A percentile compares a stretch with the other conserved stretches of the same genome.
Evolutionary conservation across 2,797 vertebrate genomes (phyloP).

Genomic region (Hyperoplus immaculatus): DNA sequence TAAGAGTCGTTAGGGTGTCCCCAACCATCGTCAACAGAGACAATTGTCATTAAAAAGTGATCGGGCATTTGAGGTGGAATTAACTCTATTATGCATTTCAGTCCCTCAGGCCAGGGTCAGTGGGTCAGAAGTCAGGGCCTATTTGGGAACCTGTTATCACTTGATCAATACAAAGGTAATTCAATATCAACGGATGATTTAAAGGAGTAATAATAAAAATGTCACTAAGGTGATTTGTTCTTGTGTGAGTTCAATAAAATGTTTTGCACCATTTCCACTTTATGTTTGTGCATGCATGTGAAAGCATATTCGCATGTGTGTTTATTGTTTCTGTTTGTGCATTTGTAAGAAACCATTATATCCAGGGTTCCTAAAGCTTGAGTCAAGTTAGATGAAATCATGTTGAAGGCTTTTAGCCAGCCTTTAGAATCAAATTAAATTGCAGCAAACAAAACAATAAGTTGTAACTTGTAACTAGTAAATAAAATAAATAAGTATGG

Average conservation of each 20-base stretch:
- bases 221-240: not conserved
- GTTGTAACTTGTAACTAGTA: too few species aligned
- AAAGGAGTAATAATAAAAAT: not conserved
- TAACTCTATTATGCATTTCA: conserved; percentile 39
- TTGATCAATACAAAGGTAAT: conserved; percentile 34
- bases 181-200: conserved; percentile 3
- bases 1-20: conserved; percentile 50
- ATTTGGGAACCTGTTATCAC: conserved; percentile 10
- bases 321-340: conserved; percentile 3
- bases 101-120: conserved; percentile 29
- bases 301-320: not conserved
- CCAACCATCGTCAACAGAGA: conserved; percentile 64
- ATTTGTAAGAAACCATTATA: conserved; percentile 6
- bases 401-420: too few species aligned
- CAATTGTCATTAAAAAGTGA: conserved; percentile 66
- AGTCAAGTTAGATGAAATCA: too few species aligned
- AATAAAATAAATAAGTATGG: too few species aligned
- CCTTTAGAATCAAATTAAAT: too few species aligned
- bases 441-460: too few species aligned
- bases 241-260: conserved; percentile 10
- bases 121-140: conserved; percentile 43
- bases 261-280: not conserved
- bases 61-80: conserved; percentile 65
- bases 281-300: not conserved
- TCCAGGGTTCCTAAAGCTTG: too few species aligned